Percentiles rank a stretch among this genome's conserved stretches.
These are phyloP conservation scores for Tetramorium alpestre DNA, from an alignment of 1,140 invertebrate genomes.

Conservation along the genomic window DNA sequence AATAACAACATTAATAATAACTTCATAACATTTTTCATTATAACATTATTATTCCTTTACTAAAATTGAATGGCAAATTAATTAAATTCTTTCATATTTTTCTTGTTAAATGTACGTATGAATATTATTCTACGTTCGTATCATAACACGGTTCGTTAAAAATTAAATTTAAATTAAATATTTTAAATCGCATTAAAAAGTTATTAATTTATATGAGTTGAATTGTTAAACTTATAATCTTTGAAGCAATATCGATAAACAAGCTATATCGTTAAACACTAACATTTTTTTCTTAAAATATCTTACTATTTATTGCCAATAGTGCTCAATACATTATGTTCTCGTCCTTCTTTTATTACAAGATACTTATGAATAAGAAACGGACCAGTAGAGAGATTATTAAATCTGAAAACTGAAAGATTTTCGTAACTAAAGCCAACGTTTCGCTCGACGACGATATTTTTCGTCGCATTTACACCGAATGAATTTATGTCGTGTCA, in stretches of 20 bases:
- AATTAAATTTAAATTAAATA: conserved; percentile 8
- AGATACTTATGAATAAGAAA: not conserved
- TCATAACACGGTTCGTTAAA: not conserved
- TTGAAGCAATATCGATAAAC: not conserved
- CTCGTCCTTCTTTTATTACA: not conserved
- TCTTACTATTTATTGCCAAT: not conserved
- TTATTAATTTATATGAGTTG: not conserved
- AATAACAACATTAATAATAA: not conserved
- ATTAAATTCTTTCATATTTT: not conserved
- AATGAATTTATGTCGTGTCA: conserved; percentile 15
- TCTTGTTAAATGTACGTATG: not conserved
- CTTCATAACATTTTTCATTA: not conserved
- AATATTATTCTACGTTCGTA: not conserved
- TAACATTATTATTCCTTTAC: not conserved
- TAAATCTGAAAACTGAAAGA: conserved; percentile 12
- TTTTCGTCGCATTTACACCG: not conserved
- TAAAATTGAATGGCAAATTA: not conserved
- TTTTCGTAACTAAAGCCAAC: conserved; percentile 7
- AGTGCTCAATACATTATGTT: not conserved
- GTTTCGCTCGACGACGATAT: not conserved
- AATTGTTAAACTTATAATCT: not conserved
- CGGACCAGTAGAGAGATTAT: not conserved
- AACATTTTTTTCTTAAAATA: not conserved
- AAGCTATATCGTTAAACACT: not conserved
- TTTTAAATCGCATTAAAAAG: not conserved